These are phyloP conservation scores for Crotophaga sulcirostris DNA, from an alignment of 2,113 vertebrate genomes.

Conservation along the genomic window DNA sequence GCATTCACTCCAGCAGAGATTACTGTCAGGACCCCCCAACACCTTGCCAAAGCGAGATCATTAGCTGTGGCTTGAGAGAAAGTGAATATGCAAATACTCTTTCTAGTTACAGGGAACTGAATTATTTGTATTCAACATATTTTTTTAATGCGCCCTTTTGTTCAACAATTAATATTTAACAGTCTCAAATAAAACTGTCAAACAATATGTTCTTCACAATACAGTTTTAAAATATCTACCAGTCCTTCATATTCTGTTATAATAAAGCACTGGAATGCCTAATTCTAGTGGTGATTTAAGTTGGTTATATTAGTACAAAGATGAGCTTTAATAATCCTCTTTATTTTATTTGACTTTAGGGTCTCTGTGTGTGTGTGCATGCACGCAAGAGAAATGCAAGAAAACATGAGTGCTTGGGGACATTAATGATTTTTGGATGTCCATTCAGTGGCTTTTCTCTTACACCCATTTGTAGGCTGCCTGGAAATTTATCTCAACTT, in stretches of 20 bases:
- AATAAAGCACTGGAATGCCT: constrained; percentile 45
- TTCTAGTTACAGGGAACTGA: constrained; percentile 58
- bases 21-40: not conserved
- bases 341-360: constrained; percentile 9
- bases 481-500: not conserved
- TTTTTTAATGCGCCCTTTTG: constrained; percentile 74
- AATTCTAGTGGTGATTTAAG: constrained; percentile 36
- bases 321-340: constrained; percentile 15
- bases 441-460: not conserved
- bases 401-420: not conserved
- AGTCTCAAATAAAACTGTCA: constrained; percentile 76
- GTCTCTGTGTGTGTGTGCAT: not conserved
- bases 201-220: constrained; percentile 68
- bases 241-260: constrained; percentile 63
- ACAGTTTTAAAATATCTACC: constrained; percentile 68
- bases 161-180: constrained; percentile 79
- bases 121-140: constrained; percentile 74
- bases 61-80: constrained; percentile 1
- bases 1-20: not conserved
- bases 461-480: not conserved
- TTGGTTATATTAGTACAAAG: constrained; percentile 58
- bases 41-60: not conserved
- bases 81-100: constrained; percentile 55
- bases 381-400: not conserved
- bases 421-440: not conserved